A percentile compares a stretch with the other conserved stretches of the same genome.
Evolutionary conservation across 53 echinoderm and acorn worm species (phyloP).

Genomic region (Holothuria leucospilota): DNA sequence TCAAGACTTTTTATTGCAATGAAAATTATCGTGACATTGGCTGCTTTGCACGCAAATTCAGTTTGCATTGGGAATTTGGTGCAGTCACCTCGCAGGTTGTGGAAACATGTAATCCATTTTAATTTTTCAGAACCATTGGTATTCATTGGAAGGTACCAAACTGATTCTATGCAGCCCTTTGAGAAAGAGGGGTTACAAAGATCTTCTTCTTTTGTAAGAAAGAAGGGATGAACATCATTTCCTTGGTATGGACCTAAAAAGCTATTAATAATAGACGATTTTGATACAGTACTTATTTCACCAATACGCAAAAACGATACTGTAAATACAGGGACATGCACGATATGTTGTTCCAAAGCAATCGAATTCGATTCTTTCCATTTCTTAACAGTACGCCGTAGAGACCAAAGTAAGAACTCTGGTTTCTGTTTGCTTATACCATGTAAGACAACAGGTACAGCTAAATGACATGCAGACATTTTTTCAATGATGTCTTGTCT

Average conservation of each 20-base stretch:
- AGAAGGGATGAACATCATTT: slow-evolving; percentile 16
- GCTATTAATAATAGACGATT: not conserved
- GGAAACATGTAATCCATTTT: not conserved
- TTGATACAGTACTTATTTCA: not conserved
- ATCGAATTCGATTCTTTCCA: not conserved
- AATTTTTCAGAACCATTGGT: not conserved
- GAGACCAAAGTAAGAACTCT: slow-evolving; percentile 14
- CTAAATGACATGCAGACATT: slow-evolving; percentile 46
- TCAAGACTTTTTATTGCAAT: too few relatives aligned
- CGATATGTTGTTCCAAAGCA: slow-evolving; percentile 1
- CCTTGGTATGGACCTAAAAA: slow-evolving; percentile 2
- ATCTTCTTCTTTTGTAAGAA: not conserved
- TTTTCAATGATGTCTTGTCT: slow-evolving; percentile 43
- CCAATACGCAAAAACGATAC: slow-evolving; percentile 20
- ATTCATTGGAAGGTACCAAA: slow-evolving; percentile 12
- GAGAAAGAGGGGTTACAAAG: not conserved
- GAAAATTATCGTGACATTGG: not conserved
- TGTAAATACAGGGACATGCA: not conserved
- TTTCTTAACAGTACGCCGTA: not conserved
- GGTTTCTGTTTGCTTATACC: not conserved
- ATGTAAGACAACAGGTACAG: slow-evolving; percentile 17
- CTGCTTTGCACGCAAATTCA: slow-evolving; percentile 4
- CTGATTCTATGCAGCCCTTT: slow-evolving; percentile 1
- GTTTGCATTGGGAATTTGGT: slow-evolving; percentile 1
- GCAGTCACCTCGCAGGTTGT: slow-evolving; percentile 4